A percentile compares a stretch with the other conserved stretches of the same genome.
Conservation (phyloP, 1,140 invertebrate genomes). For the Aphaenogaster ashmeadi region DNA sequence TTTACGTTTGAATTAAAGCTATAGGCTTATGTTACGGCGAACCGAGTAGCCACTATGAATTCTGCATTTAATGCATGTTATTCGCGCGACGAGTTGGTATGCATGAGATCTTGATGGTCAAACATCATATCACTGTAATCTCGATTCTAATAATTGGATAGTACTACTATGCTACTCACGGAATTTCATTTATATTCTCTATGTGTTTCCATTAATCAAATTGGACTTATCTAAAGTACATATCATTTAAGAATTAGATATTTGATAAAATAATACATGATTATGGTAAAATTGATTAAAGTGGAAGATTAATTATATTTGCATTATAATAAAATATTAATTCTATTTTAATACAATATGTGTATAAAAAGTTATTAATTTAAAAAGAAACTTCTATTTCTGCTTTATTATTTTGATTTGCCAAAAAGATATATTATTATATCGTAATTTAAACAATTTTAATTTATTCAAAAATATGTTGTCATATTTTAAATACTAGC, state of each 20-base stretch:
- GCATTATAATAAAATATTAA: neutral
- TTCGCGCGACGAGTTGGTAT: slow-evolving; percentile 33
- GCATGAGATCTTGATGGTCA: slow-evolving; percentile 60
- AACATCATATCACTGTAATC: slow-evolving; percentile 47
- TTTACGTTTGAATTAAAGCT: slow-evolving; percentile 59
- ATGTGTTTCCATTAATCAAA: slow-evolving; percentile 38
- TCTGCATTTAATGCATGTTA: slow-evolving; percentile 48
- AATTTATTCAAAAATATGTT: slow-evolving; percentile 8
- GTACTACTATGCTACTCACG: neutral
- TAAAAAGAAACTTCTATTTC: slow-evolving; percentile 1
- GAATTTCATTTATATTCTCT: neutral
- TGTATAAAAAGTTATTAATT: neutral
- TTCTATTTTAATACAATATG: neutral
- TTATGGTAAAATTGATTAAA: neutral
- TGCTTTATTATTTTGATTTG: neutral
- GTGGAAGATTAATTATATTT: neutral
- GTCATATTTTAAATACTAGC: neutral
- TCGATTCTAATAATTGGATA: slow-evolving; percentile 57
- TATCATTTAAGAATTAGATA: slow-evolving; percentile 3
- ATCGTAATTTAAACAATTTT: neutral
- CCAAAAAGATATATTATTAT: neutral
- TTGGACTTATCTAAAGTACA: neutral
- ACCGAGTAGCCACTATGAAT: slow-evolving; percentile 24
- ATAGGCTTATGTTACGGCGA: slow-evolving; percentile 36
- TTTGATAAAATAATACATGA: neutral